phyloP scores from a whole-genome alignment of 2,797 vertebrate genomes.

The Yasuhikotakia modesta region DNA sequence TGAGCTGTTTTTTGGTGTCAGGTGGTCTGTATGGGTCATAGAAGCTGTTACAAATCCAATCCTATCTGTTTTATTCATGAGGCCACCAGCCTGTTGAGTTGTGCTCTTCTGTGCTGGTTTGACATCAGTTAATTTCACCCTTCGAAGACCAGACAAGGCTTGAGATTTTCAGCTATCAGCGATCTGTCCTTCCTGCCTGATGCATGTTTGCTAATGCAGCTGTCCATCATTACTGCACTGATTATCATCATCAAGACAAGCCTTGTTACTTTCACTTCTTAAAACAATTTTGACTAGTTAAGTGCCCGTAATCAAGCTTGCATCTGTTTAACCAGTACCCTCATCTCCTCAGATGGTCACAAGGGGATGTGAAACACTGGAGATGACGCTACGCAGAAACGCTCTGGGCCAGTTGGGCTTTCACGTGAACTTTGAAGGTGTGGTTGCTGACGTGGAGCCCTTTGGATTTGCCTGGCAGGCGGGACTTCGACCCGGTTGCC shows the following conservation, averaged over 20 bases:
- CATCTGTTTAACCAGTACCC: not conserved
- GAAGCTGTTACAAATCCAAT: not conserved
- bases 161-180: no score
- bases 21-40: not conserved
- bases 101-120: conserved; percentile 3
- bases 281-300: not conserved
- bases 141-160: conserved; percentile 4
- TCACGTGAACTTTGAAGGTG: conserved; percentile 87
- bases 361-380: conserved; percentile 82
- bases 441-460: conserved; percentile 85
- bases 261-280: no score
- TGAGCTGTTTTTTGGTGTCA: not conserved
- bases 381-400: conserved; percentile 83
- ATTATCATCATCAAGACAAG: no score
- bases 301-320: not conserved
- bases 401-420: conserved; percentile 85
- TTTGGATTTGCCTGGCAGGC: conserved; percentile 88
- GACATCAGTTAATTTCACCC: conserved; percentile 30
- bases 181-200: no score
- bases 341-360: conserved; percentile 75
- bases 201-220: not conserved
- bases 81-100: conserved; percentile 7
- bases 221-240: no score
- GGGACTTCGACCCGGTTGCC: conserved; percentile 83
- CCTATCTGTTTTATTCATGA: conserved; percentile 16